Evolutionary conservation across 2,888 invertebrate genomes (phyloP).

Genomic region (Diarsia dahlii): DNA sequence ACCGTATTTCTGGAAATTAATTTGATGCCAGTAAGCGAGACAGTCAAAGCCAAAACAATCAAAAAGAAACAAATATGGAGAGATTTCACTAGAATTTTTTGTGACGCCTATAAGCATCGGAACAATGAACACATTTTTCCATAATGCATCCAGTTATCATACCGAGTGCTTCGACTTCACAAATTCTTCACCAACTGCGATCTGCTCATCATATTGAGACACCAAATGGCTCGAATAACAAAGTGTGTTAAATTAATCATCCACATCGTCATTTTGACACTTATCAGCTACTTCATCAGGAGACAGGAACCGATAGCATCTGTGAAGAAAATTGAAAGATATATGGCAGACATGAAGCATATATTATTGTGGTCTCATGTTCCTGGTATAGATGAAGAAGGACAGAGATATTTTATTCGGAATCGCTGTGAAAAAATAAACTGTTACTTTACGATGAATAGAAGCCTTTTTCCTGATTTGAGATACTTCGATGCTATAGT

Average conservation of each 20-base stretch:
- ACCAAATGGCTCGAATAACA: conserved; percentile 66
- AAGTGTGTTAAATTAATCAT: conserved; percentile 65
- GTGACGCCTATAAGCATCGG: conserved; percentile 11
- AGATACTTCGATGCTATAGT: conserved; percentile 83
- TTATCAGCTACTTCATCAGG: conserved; percentile 62
- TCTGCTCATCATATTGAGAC: neutral
- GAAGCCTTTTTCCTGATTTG: conserved; percentile 73
- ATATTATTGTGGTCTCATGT: conserved; percentile 81
- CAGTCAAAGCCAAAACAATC: conserved; percentile 8
- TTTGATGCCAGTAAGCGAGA: conserved; percentile 29
- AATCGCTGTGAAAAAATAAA: conserved; percentile 75
- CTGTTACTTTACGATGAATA: conserved; percentile 81
- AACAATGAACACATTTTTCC: conserved; percentile 24
- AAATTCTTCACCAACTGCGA: neutral
- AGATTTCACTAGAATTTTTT: conserved; percentile 34
- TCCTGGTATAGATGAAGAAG: conserved; percentile 69
- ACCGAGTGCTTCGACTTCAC: neutral
- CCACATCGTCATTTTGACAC: conserved; percentile 64
- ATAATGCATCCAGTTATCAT: neutral
- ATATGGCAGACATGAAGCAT: conserved; percentile 78
- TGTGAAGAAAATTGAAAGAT: conserved; percentile 72
- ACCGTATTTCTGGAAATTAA: conserved; percentile 36
- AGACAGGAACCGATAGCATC: conserved; percentile 57
- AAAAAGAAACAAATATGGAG: conserved; percentile 36
- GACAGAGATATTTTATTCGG: conserved; percentile 75